Conservation (phyloP, 2,113 vertebrate species). For the Sminthopsis crassicaudata region DNA sequence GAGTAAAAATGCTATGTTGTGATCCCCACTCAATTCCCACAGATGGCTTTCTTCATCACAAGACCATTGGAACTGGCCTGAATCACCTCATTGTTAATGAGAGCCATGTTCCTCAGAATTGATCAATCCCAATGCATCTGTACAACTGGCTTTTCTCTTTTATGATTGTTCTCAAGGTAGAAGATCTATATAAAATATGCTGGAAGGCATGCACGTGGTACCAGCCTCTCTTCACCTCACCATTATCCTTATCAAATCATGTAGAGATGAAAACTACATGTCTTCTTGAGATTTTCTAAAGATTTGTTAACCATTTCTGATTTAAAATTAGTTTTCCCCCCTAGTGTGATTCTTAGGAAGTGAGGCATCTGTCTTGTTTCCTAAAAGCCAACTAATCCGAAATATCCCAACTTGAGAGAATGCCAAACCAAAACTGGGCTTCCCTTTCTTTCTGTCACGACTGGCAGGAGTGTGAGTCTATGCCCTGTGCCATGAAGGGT, state of each 20-base stretch:
- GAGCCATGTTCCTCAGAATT: too few relatives aligned
- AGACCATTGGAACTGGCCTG: too few relatives aligned
- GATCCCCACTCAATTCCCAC: too few relatives aligned
- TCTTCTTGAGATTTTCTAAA: neutral
- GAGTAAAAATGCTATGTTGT: too few relatives aligned
- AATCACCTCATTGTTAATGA: too few relatives aligned
- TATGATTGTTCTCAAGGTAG: neutral
- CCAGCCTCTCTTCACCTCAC: neutral
- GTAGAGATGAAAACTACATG: neutral
- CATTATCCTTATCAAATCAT: neutral
- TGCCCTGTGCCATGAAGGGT: neutral
- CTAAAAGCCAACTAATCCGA: neutral
- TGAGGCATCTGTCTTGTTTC: neutral
- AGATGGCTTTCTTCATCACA: too few relatives aligned
- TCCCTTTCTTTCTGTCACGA: neutral
- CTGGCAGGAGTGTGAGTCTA: neutral
- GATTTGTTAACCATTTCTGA: neutral
- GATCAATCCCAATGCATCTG: neutral
- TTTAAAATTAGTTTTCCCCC: neutral
- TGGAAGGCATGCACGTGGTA: neutral
- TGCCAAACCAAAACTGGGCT: neutral
- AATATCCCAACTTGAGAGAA: neutral
- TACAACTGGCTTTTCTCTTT: neutral
- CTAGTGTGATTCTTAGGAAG: neutral
- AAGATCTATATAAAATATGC: neutral